phyloP scores from a whole-genome alignment of 2,888 invertebrate genomes.

The Nemapogon koenigi region DNA sequence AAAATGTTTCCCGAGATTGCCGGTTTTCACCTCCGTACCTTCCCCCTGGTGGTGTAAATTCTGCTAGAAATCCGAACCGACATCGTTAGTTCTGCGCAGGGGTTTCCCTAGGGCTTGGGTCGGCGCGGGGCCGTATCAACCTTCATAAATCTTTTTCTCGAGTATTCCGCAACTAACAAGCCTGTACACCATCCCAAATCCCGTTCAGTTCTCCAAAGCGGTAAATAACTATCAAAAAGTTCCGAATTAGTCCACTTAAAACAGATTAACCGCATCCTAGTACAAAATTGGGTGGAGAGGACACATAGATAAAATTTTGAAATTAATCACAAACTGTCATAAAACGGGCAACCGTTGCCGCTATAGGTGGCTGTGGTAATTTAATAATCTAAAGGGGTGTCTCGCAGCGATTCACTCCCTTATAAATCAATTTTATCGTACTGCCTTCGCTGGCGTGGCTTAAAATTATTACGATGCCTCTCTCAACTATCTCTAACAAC shows the following conservation, averaged over 20 bases:
- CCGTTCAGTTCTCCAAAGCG: conserved; percentile 21
- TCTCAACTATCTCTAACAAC: conserved; percentile 6
- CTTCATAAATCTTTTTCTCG: conserved; percentile 59
- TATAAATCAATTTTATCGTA: conserved; percentile 49
- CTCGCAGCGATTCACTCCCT: conserved; percentile 24
- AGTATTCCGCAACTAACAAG: conserved; percentile 55
- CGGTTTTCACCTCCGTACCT: conserved; percentile 27
- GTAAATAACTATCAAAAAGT: conserved; percentile 50
- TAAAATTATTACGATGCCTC: conserved; percentile 29
- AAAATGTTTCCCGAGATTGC: conserved; percentile 31
- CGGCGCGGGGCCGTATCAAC: conserved; percentile 45
- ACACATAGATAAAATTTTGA: conserved; percentile 31
- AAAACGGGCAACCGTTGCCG: conserved; percentile 25
- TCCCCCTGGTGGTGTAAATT: conserved; percentile 47
- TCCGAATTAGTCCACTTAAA: conserved; percentile 46
- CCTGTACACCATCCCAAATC: conserved; percentile 23
- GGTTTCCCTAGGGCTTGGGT: conserved; percentile 47
- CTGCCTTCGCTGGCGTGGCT: conserved; percentile 29
- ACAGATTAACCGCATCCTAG: conserved; percentile 43
- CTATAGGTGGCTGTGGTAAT: conserved; percentile 30
- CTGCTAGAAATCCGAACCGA: conserved; percentile 55
- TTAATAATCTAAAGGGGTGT: conserved; percentile 43
- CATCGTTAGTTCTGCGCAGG: conserved; percentile 51
- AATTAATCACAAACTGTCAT: conserved; percentile 39
- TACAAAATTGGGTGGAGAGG: conserved; percentile 2